Percentiles rank a stretch among this genome's conserved stretches.
Conservation (phyloP, 2,888 invertebrate genomes). For the Andrena fulva region DNA sequence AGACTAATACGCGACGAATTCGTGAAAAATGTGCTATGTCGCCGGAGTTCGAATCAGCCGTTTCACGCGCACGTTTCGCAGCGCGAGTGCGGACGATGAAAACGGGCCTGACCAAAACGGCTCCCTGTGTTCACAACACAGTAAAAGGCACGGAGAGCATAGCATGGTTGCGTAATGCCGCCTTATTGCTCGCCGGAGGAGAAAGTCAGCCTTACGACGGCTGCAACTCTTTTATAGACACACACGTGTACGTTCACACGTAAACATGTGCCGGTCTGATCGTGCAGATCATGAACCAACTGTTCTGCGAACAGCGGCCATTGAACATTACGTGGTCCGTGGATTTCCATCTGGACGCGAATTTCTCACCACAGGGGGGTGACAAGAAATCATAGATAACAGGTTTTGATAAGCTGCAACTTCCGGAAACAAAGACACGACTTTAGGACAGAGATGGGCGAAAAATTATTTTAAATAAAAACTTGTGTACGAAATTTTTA, state of each 20-base stretch:
- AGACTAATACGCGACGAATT: not conserved
- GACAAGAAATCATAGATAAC: not conserved
- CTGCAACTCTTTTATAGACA: slow-evolving; percentile 52
- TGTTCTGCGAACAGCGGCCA: slow-evolving; percentile 43
- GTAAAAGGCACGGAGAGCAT: slow-evolving; percentile 61
- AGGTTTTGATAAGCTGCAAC: not conserved
- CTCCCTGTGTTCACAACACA: slow-evolving; percentile 47
- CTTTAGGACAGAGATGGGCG: too few relatives aligned
- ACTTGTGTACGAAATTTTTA: too few relatives aligned
- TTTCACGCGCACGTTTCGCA: slow-evolving; percentile 18
- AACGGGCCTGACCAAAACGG: slow-evolving; percentile 43
- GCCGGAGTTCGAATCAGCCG: not conserved
- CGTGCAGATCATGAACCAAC: slow-evolving; percentile 33
- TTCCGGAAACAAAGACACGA: not conserved
- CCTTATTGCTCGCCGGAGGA: slow-evolving; percentile 65
- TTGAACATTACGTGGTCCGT: slow-evolving; percentile 25
- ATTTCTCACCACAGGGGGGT: not conserved
- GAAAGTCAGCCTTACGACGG: slow-evolving; percentile 69
- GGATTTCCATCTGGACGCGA: slow-evolving; percentile 11
- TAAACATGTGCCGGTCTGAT: slow-evolving; percentile 18
- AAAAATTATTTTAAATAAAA: too few relatives aligned
- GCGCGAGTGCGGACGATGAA: slow-evolving; percentile 32
- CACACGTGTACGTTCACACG: slow-evolving; percentile 9
- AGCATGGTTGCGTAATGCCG: slow-evolving; percentile 66
- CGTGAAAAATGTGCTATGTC: not conserved